Percentiles rank a stretch among this genome's conserved stretches.
Conservation (phyloP, 2,113 vertebrate genomes). For the Ondatra zibethicus region DNA sequence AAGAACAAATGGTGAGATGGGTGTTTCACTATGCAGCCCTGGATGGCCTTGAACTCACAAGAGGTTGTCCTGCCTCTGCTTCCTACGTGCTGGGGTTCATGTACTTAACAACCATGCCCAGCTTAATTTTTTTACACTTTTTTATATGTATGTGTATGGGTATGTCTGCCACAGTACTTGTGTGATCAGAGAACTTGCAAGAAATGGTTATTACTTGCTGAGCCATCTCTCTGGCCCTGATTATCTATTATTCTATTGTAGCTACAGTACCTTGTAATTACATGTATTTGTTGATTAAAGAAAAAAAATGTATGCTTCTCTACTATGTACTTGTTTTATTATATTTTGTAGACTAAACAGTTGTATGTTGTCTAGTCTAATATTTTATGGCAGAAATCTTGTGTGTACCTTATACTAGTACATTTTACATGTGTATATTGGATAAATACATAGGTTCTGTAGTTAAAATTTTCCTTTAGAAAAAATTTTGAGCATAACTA, state of each 20-base stretch:
- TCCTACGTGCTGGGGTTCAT: neutral
- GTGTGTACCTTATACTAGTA: neutral
- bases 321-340: neutral
- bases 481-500: neutral
- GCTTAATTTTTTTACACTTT: no score
- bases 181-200: neutral
- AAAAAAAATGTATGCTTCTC: neutral
- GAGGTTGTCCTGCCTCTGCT: neutral
- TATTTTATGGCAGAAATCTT: neutral
- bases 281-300: neutral
- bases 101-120: no score
- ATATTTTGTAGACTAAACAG: neutral
- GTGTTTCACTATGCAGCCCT: neutral
- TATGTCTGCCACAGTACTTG: neutral
- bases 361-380: neutral
- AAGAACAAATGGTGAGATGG: no score
- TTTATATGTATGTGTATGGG: neutral
- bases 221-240: neutral
- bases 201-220: neutral
- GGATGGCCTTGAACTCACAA: neutral
- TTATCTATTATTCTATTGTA: neutral
- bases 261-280: neutral
- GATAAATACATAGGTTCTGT: neutral
- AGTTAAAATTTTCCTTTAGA: neutral
- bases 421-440: neutral